Evolutionary conservation across 2,113 vertebrate species (phyloP), one percentile per base, ranked within the genome.

Genomic region (Suricata suricatta): DNA sequence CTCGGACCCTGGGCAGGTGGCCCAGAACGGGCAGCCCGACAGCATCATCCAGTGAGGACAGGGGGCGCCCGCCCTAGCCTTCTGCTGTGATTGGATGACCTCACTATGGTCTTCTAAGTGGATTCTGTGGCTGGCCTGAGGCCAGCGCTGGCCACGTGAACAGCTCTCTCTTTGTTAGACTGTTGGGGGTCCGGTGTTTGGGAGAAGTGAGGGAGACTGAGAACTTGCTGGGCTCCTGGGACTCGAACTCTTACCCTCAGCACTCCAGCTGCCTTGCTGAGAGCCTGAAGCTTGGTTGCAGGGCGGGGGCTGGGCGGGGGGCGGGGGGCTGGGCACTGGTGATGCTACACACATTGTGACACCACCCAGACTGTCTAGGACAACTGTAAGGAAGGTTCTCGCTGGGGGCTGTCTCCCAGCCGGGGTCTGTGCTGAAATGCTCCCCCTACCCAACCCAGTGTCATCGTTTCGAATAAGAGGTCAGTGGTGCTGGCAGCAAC

Each of bases 21-120:
- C 98, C 52, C 98, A 98, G 93, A 96, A 99, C 0, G 99, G 99
- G 83, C 99, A 99, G 97, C 98, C 98, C 0, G 98, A 99, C 89
- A 92, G 98, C 92, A 97, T 99, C 96, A 98, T 98, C 79, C 98
- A 98, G 7, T 99, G 98, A 99, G 94, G 88, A 41, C n/a, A 38
- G 77, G 63, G 15, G 5, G 13, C 10, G 35, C 54, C 23, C 10
- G 35, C 54, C 23, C 5, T 3, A 74, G 74, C 88, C n/a, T 77
- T 76, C 76, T 95, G 90, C 90, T 1, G 0, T 23, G 87, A 90
- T 66, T 72, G 95, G 88, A 60, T 63, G 64, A 76, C 60, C 38
- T 38, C 4, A 5, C 69, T 12, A 16, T 31, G 88, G 60, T 90
- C 82, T 35, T 1, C 76, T 81, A 84, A 96, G 96, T 82, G 66